Conservation (phyloP, 2,797 vertebrate species). For the Mycteria americana region DNA sequence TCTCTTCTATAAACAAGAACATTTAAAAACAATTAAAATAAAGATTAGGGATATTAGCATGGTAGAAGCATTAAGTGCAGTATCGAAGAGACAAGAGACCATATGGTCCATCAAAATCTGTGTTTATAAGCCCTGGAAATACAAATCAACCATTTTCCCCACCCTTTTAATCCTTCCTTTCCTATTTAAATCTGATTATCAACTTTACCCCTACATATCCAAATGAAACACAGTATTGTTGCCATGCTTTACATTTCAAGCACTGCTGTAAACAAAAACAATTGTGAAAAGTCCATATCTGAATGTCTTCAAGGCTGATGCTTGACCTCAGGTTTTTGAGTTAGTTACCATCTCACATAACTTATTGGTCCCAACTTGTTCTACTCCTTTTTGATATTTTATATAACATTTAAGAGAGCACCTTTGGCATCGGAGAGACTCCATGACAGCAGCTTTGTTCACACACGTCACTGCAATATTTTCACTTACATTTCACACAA, state of each 20-base stretch:
- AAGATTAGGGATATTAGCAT: conserved; percentile 35
- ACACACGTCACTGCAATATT: neutral
- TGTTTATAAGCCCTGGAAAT: conserved; percentile 37
- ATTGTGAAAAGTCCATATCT: neutral
- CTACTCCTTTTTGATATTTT: neutral
- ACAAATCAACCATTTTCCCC: conserved; percentile 18
- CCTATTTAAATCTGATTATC: neutral
- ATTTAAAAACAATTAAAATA: conserved; percentile 63
- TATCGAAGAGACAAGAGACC: conserved; percentile 20
- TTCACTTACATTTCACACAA: neutral
- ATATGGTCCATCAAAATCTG: conserved; percentile 14
- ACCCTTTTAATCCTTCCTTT: neutral
- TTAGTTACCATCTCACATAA: neutral
- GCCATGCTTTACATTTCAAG: neutral
- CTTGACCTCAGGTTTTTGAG: neutral
- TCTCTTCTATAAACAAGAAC: conserved; percentile 44
- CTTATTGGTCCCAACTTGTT: neutral
- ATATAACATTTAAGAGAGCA: neutral
- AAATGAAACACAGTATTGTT: neutral
- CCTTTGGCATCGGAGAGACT: neutral
- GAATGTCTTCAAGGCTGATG: neutral
- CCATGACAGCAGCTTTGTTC: neutral
- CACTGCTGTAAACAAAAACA: conserved; percentile 8
- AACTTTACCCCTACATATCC: neutral
- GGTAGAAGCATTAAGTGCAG: neutral